Evolutionary conservation across 2,797 vertebrate genomes (phyloP).

Genomic region (Bovichtus diacanthus): DNA sequence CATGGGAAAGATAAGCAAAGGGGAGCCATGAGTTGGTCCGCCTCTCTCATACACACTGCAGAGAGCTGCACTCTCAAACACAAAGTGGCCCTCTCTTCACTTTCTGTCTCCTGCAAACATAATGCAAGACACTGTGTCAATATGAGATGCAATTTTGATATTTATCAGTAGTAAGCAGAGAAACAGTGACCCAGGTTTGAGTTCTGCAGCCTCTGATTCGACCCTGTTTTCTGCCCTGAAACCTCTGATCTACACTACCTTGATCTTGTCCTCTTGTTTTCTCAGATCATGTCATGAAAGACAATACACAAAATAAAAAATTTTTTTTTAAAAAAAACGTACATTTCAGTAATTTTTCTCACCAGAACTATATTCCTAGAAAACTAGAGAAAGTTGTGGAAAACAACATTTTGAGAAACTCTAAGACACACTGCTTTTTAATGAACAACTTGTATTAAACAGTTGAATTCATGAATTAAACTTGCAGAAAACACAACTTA

Average conservation of each 20-base stretch:
- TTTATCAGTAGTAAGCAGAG: neutral
- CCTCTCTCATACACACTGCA: slow-evolving; percentile 37
- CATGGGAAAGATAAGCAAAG: slow-evolving; percentile 92
- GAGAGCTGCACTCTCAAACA: slow-evolving; percentile 31
- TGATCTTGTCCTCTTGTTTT: neutral
- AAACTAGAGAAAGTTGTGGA: neutral
- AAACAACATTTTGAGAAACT: neutral
- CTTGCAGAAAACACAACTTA: neutral
- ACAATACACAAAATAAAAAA: neutral
- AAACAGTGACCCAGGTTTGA: neutral
- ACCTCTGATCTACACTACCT: neutral
- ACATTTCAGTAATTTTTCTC: neutral
- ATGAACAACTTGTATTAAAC: neutral
- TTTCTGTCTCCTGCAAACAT: slow-evolving; percentile 30
- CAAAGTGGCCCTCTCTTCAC: slow-evolving; percentile 39
- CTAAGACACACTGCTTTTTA: neutral
- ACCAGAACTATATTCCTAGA: neutral
- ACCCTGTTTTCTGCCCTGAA: neutral
- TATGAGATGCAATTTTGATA: neutral
- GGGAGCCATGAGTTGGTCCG: slow-evolving; percentile 64
- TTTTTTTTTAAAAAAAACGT: too few relatives aligned
- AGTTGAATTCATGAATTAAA: neutral
- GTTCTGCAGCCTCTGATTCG: neutral
- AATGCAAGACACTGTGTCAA: neutral
- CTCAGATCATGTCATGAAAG: neutral